A percentile compares a stretch with the other conserved stretches of the same genome.
Evolutionary conservation across 2,113 vertebrate genomes (phyloP).

Genomic region (Tyrannus savana): DNA sequence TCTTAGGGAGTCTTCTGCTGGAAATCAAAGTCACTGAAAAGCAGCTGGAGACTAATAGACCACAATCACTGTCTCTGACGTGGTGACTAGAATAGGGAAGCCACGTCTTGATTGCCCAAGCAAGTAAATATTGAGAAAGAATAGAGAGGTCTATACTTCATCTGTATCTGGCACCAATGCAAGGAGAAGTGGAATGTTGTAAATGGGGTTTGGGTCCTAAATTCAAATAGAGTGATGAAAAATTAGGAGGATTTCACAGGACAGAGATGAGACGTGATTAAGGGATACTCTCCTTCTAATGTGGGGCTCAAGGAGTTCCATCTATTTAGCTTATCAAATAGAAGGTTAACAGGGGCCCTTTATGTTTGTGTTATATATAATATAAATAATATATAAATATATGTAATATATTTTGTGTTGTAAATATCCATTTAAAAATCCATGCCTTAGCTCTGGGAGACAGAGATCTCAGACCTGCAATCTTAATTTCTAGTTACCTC

Average conservation of each 20-base stretch:
- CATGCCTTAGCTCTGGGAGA: background rate
- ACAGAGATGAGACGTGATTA: background rate
- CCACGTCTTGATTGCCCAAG: background rate
- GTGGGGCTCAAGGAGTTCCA: background rate
- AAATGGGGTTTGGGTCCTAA: background rate
- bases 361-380: background rate
- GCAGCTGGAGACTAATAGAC: background rate
- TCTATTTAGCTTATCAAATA: constrained; percentile 13
- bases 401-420: background rate
- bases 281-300: background rate
- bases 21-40: background rate
- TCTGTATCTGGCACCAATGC: background rate
- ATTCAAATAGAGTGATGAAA: background rate
- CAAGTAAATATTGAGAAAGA: background rate
- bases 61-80: background rate
- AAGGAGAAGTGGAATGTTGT: background rate
- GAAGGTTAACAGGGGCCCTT: background rate
- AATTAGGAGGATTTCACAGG: background rate
- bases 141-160: background rate
- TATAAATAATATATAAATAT: too few species aligned
- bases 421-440: constrained; percentile 7
- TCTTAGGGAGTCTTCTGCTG: background rate
- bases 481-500: background rate
- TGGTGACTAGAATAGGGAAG: background rate
- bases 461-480: background rate